Percentiles rank a stretch among this genome's conserved stretches.
These are phyloP conservation scores for Lasioglossum albipes DNA, from an alignment of 1,140 invertebrate genomes.

Conservation along the genomic window DNA sequence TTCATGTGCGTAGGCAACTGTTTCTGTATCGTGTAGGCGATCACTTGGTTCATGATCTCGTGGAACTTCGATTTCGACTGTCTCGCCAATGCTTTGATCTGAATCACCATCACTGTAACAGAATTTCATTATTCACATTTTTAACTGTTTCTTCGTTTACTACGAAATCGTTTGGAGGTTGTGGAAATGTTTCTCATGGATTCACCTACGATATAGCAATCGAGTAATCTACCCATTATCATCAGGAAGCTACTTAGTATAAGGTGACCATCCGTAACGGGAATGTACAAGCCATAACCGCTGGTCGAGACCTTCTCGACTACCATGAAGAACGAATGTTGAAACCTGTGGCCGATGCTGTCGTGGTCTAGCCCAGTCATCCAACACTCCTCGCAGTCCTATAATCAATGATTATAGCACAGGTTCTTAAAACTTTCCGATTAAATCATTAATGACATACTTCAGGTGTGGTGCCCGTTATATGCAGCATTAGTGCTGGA, in stretches of 20 bases:
- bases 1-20: slow-evolving; percentile 73
- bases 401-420: background rate
- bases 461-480: slow-evolving; percentile 27
- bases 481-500: slow-evolving; percentile 65
- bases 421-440: background rate
- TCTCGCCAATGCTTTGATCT: slow-evolving; percentile 65
- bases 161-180: too few relatives aligned
- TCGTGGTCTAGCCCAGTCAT: slow-evolving; percentile 44
- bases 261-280: slow-evolving; percentile 57
- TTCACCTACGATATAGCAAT: slow-evolving; percentile 72
- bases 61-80: slow-evolving; percentile 70
- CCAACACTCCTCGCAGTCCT: slow-evolving; percentile 72
- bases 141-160: too few relatives aligned
- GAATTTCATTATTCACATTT: background rate
- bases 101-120: slow-evolving; percentile 69
- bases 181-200: background rate
- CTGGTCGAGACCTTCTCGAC: slow-evolving; percentile 71
- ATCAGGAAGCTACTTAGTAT: slow-evolving; percentile 69
- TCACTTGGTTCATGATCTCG: slow-evolving; percentile 74
- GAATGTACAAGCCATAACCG: slow-evolving; percentile 67
- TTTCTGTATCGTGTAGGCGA: slow-evolving; percentile 72
- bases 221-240: slow-evolving; percentile 71
- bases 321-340: slow-evolving; percentile 70
- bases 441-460: slow-evolving; percentile 29
- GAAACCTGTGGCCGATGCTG: slow-evolving; percentile 58